A percentile compares a stretch with the other conserved stretches of the same genome.
These are phyloP conservation scores for Nephrotoma flavescens DNA, from an alignment of 2,888 invertebrate species.

Conservation along the genomic window DNA sequence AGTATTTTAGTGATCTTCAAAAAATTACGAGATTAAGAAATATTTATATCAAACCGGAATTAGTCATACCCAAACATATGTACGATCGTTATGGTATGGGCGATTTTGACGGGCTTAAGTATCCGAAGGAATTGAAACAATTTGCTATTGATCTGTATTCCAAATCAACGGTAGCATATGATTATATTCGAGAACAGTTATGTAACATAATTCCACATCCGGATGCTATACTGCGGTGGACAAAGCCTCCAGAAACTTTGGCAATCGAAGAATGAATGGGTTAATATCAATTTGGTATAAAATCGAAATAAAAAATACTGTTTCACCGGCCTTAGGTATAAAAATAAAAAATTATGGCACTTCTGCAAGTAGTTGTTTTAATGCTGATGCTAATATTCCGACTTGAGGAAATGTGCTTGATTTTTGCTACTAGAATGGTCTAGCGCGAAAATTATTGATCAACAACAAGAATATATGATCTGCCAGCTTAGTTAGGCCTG, in stretches of 20 bases:
- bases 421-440: too few species aligned
- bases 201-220: background rate
- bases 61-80: background rate
- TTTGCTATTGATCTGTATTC: background rate
- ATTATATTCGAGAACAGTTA: background rate
- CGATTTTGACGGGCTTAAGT: background rate
- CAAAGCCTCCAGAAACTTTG: background rate
- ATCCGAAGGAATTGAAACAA: background rate
- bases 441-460: too few species aligned
- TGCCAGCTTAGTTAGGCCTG: too few species aligned
- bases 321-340: too few species aligned
- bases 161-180: background rate
- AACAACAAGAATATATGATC: too few species aligned
- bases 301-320: too few species aligned
- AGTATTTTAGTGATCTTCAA: background rate
- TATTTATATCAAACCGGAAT: background rate
- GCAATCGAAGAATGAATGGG: background rate
- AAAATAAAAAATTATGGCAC: too few species aligned
- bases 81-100: background rate
- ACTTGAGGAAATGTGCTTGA: too few species aligned
- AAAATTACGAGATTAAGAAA: background rate
- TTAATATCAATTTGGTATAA: too few species aligned
- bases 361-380: too few species aligned
- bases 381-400: too few species aligned
- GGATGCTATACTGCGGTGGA: background rate